These are phyloP conservation scores for Oreochromis tanganicae DNA, from an alignment of 2,113 vertebrate species.

Conservation along the genomic window DNA sequence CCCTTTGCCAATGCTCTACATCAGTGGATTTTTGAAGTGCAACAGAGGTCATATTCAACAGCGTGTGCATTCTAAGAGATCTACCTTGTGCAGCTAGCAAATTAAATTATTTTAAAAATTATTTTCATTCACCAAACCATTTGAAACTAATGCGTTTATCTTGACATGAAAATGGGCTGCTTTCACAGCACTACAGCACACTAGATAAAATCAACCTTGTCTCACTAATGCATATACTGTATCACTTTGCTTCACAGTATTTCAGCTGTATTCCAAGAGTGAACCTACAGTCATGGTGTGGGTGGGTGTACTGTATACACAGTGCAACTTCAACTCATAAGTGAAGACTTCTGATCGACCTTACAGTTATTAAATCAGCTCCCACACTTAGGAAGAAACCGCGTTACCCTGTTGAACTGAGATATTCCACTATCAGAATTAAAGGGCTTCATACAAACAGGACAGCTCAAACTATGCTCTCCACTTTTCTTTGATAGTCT, in stretches of 20 bases:
- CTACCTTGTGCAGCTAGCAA: neutral
- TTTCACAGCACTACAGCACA: neutral
- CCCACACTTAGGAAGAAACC: neutral
- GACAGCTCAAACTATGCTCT: neutral
- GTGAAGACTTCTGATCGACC: constrained; percentile 25
- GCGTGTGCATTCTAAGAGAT: neutral
- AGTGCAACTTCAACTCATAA: constrained; percentile 12
- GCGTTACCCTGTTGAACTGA: neutral
- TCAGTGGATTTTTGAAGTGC: neutral
- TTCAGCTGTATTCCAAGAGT: neutral
- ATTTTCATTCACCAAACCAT: neutral
- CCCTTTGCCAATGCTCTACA: neutral
- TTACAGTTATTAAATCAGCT: constrained; percentile 44
- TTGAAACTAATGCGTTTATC: neutral
- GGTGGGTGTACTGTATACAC: constrained; percentile 28
- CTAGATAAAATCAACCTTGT: neutral
- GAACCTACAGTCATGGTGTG: constrained; percentile 1
- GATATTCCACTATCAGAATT: neutral
- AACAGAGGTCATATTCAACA: constrained; percentile 2
- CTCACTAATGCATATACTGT: neutral
- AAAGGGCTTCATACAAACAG: neutral
- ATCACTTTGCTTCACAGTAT: neutral
- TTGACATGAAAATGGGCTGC: neutral
- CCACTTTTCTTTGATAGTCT: neutral
- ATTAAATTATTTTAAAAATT: neutral